phyloP scores from a whole-genome alignment of 2,888 invertebrate species.

The Enchytraeus crypticus region DNA sequence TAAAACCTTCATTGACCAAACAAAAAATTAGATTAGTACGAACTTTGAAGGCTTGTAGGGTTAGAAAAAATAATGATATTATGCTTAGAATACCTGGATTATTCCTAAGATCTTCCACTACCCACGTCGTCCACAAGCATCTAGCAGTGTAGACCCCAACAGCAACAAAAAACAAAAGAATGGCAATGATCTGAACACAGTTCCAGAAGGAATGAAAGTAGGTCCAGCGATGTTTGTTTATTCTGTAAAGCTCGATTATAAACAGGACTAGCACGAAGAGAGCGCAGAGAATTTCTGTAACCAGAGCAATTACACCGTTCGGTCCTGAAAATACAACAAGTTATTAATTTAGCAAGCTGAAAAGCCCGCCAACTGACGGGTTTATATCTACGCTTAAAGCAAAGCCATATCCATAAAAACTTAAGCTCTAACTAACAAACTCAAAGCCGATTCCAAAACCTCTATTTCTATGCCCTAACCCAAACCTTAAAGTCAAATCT shows the following conservation, averaged over 20 bases:
- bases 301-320: neutral
- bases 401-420: too few species aligned
- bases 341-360: too few species aligned
- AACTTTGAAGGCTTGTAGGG: neutral
- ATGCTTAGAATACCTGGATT: neutral
- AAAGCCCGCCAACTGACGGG: too few species aligned
- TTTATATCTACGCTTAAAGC: too few species aligned
- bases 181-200: neutral
- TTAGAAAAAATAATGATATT: neutral
- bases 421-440: too few species aligned
- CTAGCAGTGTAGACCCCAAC: neutral
- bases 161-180: neutral
- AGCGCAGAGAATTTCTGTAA: neutral
- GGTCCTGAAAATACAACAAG: too few species aligned
- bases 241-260: neutral
- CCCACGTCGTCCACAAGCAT: slow-evolving; percentile 6
- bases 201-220: neutral
- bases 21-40: neutral
- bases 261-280: slow-evolving; percentile 1
- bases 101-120: slow-evolving; percentile 4
- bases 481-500: too few species aligned
- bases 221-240: neutral
- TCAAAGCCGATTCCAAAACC: too few species aligned
- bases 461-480: too few species aligned
- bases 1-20: neutral